A percentile compares a stretch with the other conserved stretches of the same genome.
Conservation (phyloP, 2,797 vertebrate species). For the Crax fasciolata region DNA sequence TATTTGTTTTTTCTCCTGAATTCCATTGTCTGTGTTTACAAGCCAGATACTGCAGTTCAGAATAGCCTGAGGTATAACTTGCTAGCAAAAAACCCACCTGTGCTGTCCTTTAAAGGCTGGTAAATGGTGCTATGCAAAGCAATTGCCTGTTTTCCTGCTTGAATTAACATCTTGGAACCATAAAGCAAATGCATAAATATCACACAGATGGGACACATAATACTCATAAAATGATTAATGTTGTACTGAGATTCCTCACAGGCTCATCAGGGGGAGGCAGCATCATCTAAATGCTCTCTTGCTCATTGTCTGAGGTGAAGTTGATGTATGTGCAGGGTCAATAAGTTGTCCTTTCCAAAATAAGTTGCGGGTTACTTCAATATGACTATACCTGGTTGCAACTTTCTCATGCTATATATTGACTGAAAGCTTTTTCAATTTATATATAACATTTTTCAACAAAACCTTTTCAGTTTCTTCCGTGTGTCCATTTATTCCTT, state of each 20-base stretch:
- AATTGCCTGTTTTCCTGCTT: neutral
- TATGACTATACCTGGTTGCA: neutral
- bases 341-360: neutral
- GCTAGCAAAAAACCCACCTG: neutral
- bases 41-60: neutral
- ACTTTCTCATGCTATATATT: neutral
- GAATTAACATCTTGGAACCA: neutral
- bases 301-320: neutral
- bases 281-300: neutral
- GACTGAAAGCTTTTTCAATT: neutral
- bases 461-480: neutral
- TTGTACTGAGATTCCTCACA: neutral
- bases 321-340: neutral
- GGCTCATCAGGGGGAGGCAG: neutral
- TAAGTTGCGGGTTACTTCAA: neutral
- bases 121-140: neutral
- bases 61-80: constrained; percentile 20
- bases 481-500: neutral
- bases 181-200: constrained; percentile 34
- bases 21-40: constrained; percentile 12
- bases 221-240: constrained; percentile 24
- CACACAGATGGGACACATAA: neutral
- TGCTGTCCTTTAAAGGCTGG: constrained; percentile 27
- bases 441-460: neutral
- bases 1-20: neutral